Conservation (phyloP, 2,888 invertebrate species). For the Eupithecia tripunctaria region DNA sequence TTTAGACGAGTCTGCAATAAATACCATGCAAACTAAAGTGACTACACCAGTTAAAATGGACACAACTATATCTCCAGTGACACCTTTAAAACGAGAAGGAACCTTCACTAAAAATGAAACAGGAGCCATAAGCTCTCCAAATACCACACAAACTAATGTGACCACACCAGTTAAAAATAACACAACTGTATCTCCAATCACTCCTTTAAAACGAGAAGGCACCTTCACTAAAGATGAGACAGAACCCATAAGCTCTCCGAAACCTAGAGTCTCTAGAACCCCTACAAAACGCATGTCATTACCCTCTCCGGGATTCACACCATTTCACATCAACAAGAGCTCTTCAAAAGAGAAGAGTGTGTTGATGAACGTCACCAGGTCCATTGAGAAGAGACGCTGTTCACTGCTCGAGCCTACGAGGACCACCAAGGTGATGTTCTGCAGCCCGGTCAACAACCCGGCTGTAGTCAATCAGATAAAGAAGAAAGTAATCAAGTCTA, state of each 20-base stretch:
- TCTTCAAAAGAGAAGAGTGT: slow-evolving; percentile 56
- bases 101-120: slow-evolving; percentile 74
- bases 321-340: slow-evolving; percentile 59
- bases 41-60: slow-evolving; percentile 16
- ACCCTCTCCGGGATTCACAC: slow-evolving; percentile 72
- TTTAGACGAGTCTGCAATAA: slow-evolving; percentile 60
- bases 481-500: slow-evolving; percentile 76
- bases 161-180: slow-evolving; percentile 15
- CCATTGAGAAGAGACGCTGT: slow-evolving; percentile 67
- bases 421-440: slow-evolving; percentile 75
- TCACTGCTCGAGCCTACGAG: slow-evolving; percentile 53
- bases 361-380: slow-evolving; percentile 71
- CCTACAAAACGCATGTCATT: slow-evolving; percentile 59
- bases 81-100: slow-evolving; percentile 70
- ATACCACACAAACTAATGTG: slow-evolving; percentile 23
- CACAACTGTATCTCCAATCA: slow-evolving; percentile 33
- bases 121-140: slow-evolving; percentile 34
- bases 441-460: slow-evolving; percentile 70
- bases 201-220: slow-evolving; percentile 70
- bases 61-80: slow-evolving; percentile 33
- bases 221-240: slow-evolving; percentile 74
- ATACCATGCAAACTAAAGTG: slow-evolving; percentile 31
- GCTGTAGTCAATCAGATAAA: slow-evolving; percentile 58
- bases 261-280: slow-evolving; percentile 44
- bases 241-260: slow-evolving; percentile 42